Base-by-base conservation (phyloP, 2,113 vertebrate genomes). In the Irena cyanogastra region DNA sequence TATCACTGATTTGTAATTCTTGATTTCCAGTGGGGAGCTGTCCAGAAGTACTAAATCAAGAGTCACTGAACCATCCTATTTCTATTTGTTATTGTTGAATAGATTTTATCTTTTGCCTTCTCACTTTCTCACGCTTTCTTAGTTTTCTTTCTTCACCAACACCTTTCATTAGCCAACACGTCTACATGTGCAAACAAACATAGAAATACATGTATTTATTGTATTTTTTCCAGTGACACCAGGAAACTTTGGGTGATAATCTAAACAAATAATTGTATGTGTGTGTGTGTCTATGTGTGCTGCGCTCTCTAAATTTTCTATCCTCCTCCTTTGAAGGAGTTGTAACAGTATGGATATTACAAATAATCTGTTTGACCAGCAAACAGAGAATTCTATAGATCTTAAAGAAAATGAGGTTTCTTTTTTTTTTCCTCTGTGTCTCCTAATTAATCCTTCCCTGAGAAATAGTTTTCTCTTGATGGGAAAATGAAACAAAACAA, bases 1-100 rank as follows among this genome's bases (percentile, higher is more conserved):
- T 60, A 81, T 44, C 80, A 64, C 76, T 88, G 74, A 83, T 95
- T 91, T 85, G 35, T 88, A 83, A 88, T 83, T 93, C 65, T 87
- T 88, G 37, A 86, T 94, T 94, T 95, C 28, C 87, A 89, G n/a
- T 65, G 44, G 41, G 59, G 28, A 83, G 15, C 37, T 89, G 63
- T 91, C 81, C 63, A 87, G 57, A 87, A 89, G 13, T 70, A 90
- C 76, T 87, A 93, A 81, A 93, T 76, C 71, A 66, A 90, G 59
- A 94, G 30, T 8, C 35, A 88, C 27, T 41, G 63, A 91, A 88
- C 82, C 27, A 59, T 77, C 7, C 4, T 35, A 19, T 90, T 88
- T 72, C 39, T 88, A 88, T 56, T 35, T 80, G 20, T 30, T 80
- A 53, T 54, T 57, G 5, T 68, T 69, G 42, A 80, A 69, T 33